Base-by-base conservation (phyloP, 2,113 vertebrate species). In the Dascyllus trimaculatus region DNA sequence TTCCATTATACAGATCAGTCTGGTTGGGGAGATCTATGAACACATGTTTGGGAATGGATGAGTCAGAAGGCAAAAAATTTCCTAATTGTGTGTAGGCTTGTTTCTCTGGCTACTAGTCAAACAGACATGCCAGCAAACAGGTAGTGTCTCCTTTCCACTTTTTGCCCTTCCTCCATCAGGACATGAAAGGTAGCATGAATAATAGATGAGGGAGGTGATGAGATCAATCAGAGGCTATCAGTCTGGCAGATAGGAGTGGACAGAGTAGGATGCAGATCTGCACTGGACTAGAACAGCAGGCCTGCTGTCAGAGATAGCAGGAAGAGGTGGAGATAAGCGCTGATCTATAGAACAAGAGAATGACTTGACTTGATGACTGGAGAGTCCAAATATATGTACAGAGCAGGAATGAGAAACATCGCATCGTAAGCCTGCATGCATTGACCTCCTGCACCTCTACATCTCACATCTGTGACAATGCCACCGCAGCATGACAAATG, bases 1-100 rank as follows among this genome's bases (percentile, higher is more conserved):
- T 96, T 95, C 95, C 93, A 97, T 97, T 97, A 97, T 95, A 95
- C 94, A 96, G 96, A 96, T 96, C 87, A 96, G 96, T 96, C 95
- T 94, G 94, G 88, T 71, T 84, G 80, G 70, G 86, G 94, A 95
- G 95, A 96, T 96, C 95, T 95, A 92, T 91, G 93, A 94, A 94
- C 93, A 91, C 93, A 92, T 75, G 89, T 94, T 93, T 92, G 93
- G 86, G 85, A 82, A 76, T 92, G 94, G 95, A 94, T 94, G 84
- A 94, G 93, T 93, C 91, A 10, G 91, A 95, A 95, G 94, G 92
- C 94, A 91, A 94, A 95, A 96, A 91, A 95, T 95, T 95, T 96
- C 95, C 95, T 96, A 97, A 96, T 96, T 77, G 94, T 95, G 94
- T 95, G 94, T 94, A 95, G 75, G 81, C 66, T 78, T 61, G 52